Evolutionary conservation across 30 jellyfish, hydroid and myxozoan species (phyloP), one percentile per base, ranked within the genome.

Genomic region (Turritopsis dohrnii): DNA sequence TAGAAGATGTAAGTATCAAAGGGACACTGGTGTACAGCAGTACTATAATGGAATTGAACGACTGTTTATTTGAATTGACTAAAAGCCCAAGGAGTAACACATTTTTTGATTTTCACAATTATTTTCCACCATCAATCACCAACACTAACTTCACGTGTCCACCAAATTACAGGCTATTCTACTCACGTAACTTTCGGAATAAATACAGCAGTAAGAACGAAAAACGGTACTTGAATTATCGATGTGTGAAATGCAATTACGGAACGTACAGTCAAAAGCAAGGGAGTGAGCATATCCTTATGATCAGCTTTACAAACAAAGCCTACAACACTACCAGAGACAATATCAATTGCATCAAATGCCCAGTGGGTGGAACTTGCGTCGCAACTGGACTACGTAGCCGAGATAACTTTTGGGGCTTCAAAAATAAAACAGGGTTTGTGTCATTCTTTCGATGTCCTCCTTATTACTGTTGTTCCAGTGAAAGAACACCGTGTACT

Each of bases 361-460:
- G 90, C 73, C 84, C 90, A 28, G 29, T n/a, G 28, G 90, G 90
- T 21, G 84, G 90, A 24, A 54, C 26, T 71, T 84, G 90, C 75
- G 41, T 16, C 27, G 1, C 17, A 28, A 84, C 82, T 19, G 52
- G 27, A 20, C 22, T 84, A 54, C 22, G 60, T 41, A 66, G 76
- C 29, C 28, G 29, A 17, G 83, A 30, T 1, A 85, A 76, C 77
- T 79, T 54, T 79, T 85, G 91, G 91, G 91, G 91, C 19, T 85
- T 52, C 77, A 65, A 60, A 18, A 71, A 71, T 21, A 21, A 54
- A 7, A 25, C 22, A 24, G 87, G 75, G 30, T 28, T 30, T 25
- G 86, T 85, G 21, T 65, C 29, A 19, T 76, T 85, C 52, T 27
- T 76, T 18, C 77, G 85, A 41, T 54, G 76, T 52, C 72, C 73